Evolutionary conservation across 2,797 vertebrate genomes (phyloP), one percentile per base, ranked within the genome.

Genomic region (Rhinella marina): DNA sequence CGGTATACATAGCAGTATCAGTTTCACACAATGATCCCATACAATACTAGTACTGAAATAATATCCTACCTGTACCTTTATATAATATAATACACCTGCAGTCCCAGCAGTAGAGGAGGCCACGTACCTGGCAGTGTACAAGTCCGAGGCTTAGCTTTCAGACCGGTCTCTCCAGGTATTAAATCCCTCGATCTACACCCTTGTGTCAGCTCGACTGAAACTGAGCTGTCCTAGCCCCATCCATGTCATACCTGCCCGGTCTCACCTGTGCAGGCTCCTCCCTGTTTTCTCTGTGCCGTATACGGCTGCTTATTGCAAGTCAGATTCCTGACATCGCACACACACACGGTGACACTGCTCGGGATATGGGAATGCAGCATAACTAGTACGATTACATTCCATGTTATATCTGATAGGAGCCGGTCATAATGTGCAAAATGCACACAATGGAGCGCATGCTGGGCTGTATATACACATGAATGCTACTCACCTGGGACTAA

Each of bases 371-470:
- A 86, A 89, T 89, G 84, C 73, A 21, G 88, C n/a, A 56, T 17
- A 77, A 86, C 88, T 7, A 25, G 88, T 21, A 25, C 48, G 14
- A 8, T 54, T 32, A 72, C 84, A 89, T 89, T 89, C 72, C 84
- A 41, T 11, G 21, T 68, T 19, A 25, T 75, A 88, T 54, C 27
- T 64, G 59, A 62, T 66, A 82, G 32, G 25, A 80, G 41, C 79
- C 23, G 83, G 57, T 56, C 61, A 81, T 32, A 21, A 84, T 0
- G 66, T 14, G 9, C 56, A 80, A 11, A n/a, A 64, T 1, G 5
- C 32, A 77, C 27, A 82, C 57, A 75, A 81, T 81, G 66, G 25
- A 16, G 70, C 73, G 27, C 81, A 48, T 17, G 52, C 73, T 54
- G 81, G 41, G 12, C 59, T 68, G 50, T n/a, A 52, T n/a, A 78